A percentile compares a stretch with the other conserved stretches of the same genome.
These are phyloP conservation scores for Patella caerulea DNA, from an alignment of 2,888 invertebrate species.

Conservation along the genomic window DNA sequence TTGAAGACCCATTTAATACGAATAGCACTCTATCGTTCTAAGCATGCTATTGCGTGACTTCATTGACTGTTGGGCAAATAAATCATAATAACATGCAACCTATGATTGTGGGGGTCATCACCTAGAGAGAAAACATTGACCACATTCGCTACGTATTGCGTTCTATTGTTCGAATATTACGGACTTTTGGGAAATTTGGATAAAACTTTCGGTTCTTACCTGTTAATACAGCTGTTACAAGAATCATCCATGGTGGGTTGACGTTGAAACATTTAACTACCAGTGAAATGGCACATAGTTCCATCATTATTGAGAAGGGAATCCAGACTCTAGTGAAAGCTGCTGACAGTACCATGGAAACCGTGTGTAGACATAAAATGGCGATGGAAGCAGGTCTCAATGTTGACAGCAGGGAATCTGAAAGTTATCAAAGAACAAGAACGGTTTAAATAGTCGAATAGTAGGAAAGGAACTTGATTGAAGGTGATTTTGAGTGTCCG, in stretches of 20 bases:
- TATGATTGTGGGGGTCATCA: no score
- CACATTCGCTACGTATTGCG: no score
- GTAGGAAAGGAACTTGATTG: no score
- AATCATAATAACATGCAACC: no score
- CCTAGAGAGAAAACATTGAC: no score
- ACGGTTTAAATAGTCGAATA: no score
- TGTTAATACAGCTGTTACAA: constrained; percentile 42
- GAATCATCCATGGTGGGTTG: constrained; percentile 41
- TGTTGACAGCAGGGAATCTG: constrained; percentile 32
- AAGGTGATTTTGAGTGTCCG: no score
- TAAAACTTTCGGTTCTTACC: constrained; percentile 30
- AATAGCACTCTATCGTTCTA: no score
- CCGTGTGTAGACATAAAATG: constrained; percentile 41
- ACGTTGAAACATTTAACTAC: constrained; percentile 40
- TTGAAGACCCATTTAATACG: no score
- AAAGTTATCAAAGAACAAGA: neutral
- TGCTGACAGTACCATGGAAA: constrained; percentile 40
- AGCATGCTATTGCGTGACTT: no score
- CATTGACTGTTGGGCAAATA: no score
- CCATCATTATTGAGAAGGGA: constrained; percentile 41
- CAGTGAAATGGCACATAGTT: constrained; percentile 42
- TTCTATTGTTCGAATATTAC: neutral
- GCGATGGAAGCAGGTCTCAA: constrained; percentile 39
- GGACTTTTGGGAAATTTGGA: neutral
- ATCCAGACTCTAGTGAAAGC: constrained; percentile 50